These are phyloP conservation scores for Olivierus martensii DNA, from an alignment of 1,140 invertebrate genomes.

Conservation along the genomic window DNA sequence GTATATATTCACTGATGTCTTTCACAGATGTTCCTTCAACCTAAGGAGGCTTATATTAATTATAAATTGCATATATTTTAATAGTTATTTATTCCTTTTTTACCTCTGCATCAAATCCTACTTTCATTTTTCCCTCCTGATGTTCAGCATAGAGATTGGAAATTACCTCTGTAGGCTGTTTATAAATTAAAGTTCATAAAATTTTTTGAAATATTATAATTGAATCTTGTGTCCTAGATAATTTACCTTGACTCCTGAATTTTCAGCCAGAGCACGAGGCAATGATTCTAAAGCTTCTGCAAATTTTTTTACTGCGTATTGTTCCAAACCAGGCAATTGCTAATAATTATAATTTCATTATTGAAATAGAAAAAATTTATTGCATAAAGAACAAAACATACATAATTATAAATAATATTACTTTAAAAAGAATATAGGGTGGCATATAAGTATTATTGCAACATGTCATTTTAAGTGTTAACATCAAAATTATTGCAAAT, in stretches of 20 bases:
- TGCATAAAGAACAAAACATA: too few species aligned
- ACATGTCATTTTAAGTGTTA: too few species aligned
- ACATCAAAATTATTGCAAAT: too few species aligned
- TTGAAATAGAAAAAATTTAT: not conserved
- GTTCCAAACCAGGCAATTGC: slow-evolving; percentile 83
- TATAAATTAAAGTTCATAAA: slow-evolving; percentile 3
- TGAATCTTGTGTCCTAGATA: not conserved
- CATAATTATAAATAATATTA: too few species aligned
- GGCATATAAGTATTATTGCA: too few species aligned
- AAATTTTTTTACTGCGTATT: slow-evolving; percentile 94
- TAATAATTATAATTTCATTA: slow-evolving; percentile 13
- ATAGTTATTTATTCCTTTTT: slow-evolving; percentile 29
- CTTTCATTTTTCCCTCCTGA: slow-evolving; percentile 65
- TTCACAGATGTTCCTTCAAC: slow-evolving; percentile 32
- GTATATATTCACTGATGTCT: slow-evolving; percentile 40
- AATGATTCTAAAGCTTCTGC: slow-evolving; percentile 79
- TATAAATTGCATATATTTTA: too few species aligned
- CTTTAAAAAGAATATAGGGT: too few species aligned
- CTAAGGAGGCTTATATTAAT: too few species aligned
- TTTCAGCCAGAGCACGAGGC: slow-evolving; percentile 85
- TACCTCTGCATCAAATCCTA: slow-evolving; percentile 80
- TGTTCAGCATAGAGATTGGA: slow-evolving; percentile 85
- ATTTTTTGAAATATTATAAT: not conserved
- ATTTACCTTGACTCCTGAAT: slow-evolving; percentile 62
- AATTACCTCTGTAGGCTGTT: slow-evolving; percentile 61